phyloP scores from a whole-genome alignment of 2,888 invertebrate genomes.

The Trissoscelio sp. region DNA sequence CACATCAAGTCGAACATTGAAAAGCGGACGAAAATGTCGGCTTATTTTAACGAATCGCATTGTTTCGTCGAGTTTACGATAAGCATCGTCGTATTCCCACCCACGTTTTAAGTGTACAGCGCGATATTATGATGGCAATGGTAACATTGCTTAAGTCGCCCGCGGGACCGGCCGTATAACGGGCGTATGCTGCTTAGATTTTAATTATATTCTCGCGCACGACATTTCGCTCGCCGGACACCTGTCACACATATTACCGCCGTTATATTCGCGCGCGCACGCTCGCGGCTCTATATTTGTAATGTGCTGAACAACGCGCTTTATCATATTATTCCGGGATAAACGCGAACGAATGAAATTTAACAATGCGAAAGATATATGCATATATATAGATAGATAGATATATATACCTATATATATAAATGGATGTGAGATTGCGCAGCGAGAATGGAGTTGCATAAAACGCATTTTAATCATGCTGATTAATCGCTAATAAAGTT shows the following conservation, averaged over 20 bases:
- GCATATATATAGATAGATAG: too few species aligned
- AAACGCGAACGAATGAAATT: constrained; percentile 15
- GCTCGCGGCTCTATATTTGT: constrained; percentile 59
- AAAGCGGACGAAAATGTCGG: constrained; percentile 13
- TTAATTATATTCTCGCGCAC: constrained; percentile 74
- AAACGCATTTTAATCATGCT: constrained; percentile 12
- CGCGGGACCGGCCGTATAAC: constrained; percentile 55
- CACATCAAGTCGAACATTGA: constrained; percentile 35
- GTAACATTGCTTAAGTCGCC: constrained; percentile 55
- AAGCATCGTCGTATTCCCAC: constrained; percentile 58
- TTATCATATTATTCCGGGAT: constrained; percentile 40
- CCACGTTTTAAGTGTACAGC: constrained; percentile 48
- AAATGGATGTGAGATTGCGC: not conserved
- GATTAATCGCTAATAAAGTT: constrained; percentile 24
- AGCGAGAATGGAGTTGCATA: not conserved
- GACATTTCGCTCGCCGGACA: constrained; percentile 72
- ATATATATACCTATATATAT: too few species aligned
- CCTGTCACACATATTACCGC: constrained; percentile 78
- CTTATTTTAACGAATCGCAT: constrained; percentile 36
- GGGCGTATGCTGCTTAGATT: constrained; percentile 71
- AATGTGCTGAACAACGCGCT: constrained; percentile 46
- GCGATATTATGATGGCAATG: constrained; percentile 56
- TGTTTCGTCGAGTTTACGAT: constrained; percentile 58
- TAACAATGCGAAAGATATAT: constrained; percentile 39
- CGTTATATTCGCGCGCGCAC: constrained; percentile 52